Evolutionary conservation across 2,113 vertebrate species (phyloP), one percentile per base, ranked within the genome.

Genomic region (Tretioscincus oriximinensis): DNA sequence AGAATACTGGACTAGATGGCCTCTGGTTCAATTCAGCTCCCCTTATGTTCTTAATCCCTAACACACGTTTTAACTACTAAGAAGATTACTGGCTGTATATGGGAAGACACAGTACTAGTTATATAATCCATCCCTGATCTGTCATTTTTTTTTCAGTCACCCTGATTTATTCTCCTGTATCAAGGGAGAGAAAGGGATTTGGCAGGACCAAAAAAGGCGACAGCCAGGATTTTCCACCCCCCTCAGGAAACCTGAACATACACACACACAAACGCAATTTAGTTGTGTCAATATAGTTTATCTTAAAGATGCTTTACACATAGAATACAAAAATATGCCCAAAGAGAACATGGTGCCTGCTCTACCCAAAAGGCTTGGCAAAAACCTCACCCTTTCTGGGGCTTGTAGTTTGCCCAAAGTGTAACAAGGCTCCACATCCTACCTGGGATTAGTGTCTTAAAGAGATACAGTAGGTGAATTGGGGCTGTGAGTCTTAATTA

Each of bases 291-390:
- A 80, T 80, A 84, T 75, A 84, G 74, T 85, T 85, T 81, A 82
- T 78, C 76, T 81, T 85, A 75, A 85, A 85, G 80, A 77, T 73
- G 66, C 58, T 85, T 74, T 85, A 78, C 75, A 81, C 35, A 47
- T 81, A 70, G 66, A 78, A 82, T 85, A 85, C 75, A 85, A 85
- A 85, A 85, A 82, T 70, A 75, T 6, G 29, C 21, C 75, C 64
- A 41, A 66, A 77, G 73, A 71, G 66, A 60, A 54, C 29, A 26
- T 54, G 78, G 73, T 18, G 58, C 78, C 47, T 28, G 64, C 12
- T 70, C 45, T 63, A 41, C 12, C 29, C 28, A 61, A 78, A 45
- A 68, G 51, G 70, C 45, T 69, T 26, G 24, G 63, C 1, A 69
- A 54, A 76, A 69, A 51, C 70, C n/a, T 73, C 41, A 3, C 54